Conservation (phyloP, 2,888 invertebrate species). For the Mythimna vitellina region DNA sequence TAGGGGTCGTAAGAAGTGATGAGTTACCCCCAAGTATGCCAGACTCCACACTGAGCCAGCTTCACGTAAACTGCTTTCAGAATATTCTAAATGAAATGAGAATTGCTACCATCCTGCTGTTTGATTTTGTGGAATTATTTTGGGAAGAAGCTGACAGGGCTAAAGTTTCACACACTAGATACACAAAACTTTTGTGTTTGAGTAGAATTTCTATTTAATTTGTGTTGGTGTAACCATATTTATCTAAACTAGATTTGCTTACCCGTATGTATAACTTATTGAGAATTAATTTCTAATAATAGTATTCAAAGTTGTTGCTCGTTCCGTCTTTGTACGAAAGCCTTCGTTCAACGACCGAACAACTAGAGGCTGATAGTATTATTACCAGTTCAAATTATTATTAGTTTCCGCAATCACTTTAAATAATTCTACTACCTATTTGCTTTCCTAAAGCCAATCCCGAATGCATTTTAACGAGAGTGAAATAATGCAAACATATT, state of each 20-base stretch:
- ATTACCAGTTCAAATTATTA: neutral
- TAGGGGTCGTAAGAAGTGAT: constrained; percentile 72
- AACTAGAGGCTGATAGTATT: constrained; percentile 14
- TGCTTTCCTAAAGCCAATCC: constrained; percentile 11
- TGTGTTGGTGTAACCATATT: neutral
- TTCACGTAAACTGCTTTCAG: constrained; percentile 61
- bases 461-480: constrained; percentile 18
- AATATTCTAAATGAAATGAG: constrained; percentile 59
- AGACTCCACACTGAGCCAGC: constrained; percentile 57
- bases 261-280: neutral
- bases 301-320: neutral
- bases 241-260: neutral
- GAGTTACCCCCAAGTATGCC: constrained; percentile 67
- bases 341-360: neutral
- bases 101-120: constrained; percentile 48
- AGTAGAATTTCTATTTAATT: neutral
- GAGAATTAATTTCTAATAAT: neutral
- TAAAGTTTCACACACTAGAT: neutral
- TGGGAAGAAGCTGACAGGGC: constrained; percentile 22
- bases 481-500: constrained; percentile 48
- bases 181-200: constrained; percentile 13
- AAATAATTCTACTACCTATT: neutral
- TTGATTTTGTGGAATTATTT: constrained; percentile 52
- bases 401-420: neutral
- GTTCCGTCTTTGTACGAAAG: neutral